phyloP scores from a whole-genome alignment of 2,888 invertebrate species.

The Heliconius sara region DNA sequence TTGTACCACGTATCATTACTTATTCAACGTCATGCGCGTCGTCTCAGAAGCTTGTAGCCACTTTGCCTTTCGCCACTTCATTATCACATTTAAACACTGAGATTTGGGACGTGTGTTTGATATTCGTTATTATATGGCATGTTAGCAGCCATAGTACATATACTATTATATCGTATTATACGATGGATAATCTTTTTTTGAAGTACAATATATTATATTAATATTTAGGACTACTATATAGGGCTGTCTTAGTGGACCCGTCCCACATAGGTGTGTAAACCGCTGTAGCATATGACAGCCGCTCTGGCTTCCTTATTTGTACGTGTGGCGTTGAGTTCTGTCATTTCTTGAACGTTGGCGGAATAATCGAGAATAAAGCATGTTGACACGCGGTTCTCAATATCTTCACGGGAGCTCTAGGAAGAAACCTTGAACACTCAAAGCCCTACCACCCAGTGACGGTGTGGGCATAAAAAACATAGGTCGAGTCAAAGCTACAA shows the following conservation, averaged over 20 bases:
- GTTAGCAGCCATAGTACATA: not conserved
- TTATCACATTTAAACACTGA: conserved; percentile 70
- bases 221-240: no score
- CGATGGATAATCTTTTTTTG: no score
- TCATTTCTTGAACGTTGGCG: no score
- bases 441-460: no score
- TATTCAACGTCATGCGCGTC: conserved; percentile 71
- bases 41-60: conserved; percentile 57
- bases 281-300: not conserved
- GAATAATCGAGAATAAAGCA: no score
- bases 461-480: no score
- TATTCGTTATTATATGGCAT: conserved; percentile 24
- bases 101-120: conserved; percentile 53
- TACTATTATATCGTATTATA: not conserved
- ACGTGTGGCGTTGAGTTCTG: not conserved
- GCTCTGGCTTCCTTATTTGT: not conserved
- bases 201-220: no score
- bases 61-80: conserved; percentile 64
- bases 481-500: no score
- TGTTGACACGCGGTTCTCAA: no score
- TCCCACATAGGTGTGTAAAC: not conserved
- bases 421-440: no score
- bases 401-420: no score
- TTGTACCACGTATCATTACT: conserved; percentile 59
- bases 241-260: no score